Conservation (phyloP, 2,113 vertebrate genomes). For the Mustelus asterias region DNA sequence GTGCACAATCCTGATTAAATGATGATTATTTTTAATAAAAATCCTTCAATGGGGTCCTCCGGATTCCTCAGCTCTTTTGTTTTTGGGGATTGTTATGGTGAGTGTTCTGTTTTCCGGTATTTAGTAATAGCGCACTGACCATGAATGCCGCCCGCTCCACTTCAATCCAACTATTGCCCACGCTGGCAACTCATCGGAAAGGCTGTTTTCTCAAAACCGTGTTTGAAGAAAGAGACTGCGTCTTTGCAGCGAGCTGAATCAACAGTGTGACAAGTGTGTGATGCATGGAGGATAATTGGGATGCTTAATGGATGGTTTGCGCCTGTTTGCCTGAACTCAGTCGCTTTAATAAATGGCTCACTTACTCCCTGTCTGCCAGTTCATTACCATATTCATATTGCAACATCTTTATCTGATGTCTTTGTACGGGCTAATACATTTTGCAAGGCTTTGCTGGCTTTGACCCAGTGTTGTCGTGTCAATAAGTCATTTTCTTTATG, state of each 20-base stretch:
- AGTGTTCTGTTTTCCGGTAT: neutral
- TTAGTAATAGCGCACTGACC: neutral
- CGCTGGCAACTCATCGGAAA: neutral
- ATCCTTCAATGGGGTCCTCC: neutral
- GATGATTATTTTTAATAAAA: neutral
- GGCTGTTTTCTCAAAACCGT: neutral
- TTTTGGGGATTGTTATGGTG: neutral
- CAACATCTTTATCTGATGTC: neutral
- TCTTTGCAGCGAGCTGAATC: neutral
- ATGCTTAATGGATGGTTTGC: neutral
- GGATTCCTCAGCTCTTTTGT: no score
- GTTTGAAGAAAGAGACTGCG: neutral
- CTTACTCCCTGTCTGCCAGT: constrained; percentile 13
- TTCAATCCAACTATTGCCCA: neutral
- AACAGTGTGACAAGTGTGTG: neutral
- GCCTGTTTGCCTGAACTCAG: constrained; percentile 17
- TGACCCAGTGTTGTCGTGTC: neutral
- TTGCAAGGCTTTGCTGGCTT: neutral
- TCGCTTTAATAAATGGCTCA: constrained; percentile 21
- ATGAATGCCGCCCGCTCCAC: no score
- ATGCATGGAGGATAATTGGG: constrained; percentile 14
- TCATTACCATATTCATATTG: neutral
- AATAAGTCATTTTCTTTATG: neutral
- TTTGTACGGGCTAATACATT: neutral
- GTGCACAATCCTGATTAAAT: neutral